phyloP scores from a whole-genome alignment of 2,797 vertebrate species.

The Argyrosomus regius region DNA sequence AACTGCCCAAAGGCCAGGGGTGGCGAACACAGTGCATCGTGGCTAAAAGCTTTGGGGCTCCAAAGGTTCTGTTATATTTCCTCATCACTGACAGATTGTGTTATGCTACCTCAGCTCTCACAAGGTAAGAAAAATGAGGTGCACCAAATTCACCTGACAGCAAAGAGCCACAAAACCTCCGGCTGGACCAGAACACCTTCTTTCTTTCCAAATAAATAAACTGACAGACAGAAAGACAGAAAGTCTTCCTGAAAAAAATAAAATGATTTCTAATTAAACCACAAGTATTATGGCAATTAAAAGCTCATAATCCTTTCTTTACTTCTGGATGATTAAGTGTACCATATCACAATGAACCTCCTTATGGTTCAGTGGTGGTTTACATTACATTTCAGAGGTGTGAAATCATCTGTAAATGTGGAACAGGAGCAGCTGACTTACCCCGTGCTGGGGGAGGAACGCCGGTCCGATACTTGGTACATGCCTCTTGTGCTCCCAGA shows the following conservation, averaged over 20 bases:
- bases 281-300: not conserved
- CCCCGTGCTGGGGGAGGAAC: conserved; percentile 88
- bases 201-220: not conserved
- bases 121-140: conserved; percentile 30
- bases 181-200: conserved; percentile 5
- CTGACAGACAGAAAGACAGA: not conserved
- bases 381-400: conserved; percentile 20
- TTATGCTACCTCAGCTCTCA: conserved; percentile 40
- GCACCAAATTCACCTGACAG: conserved; percentile 28
- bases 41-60: conserved; percentile 27
- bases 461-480: conserved; percentile 88
- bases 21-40: conserved; percentile 6
- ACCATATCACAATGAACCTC: conserved; percentile 12
- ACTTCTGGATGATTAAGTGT: not conserved
- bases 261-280: not conserved
- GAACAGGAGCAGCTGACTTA: conserved; percentile 62
- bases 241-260: not conserved
- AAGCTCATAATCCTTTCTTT: conserved; percentile 6
- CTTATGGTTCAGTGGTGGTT: not conserved
- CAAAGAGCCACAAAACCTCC: conserved; percentile 21
- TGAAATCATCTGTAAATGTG: conserved; percentile 2
- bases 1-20: not conserved
- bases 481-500: conserved; percentile 86
- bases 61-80: conserved; percentile 29
- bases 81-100: conserved; percentile 37